Percentiles rank a stretch among this genome's conserved stretches.
Conservation (phyloP, 2,113 vertebrate species). For the Melospiza melodia region DNA sequence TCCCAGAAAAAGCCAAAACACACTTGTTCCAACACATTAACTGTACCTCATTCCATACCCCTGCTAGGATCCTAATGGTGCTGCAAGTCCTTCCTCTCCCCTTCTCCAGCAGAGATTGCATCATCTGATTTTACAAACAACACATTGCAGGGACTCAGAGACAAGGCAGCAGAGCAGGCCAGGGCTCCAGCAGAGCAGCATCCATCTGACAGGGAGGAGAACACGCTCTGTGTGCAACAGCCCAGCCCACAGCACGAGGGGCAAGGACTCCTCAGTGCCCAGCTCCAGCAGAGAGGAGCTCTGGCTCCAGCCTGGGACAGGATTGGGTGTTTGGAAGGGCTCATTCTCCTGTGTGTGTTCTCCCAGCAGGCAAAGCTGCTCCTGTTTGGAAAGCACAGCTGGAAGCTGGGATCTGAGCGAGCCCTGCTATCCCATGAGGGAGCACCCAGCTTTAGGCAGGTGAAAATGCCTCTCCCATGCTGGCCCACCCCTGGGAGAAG, state of each 20-base stretch:
- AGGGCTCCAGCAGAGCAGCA: constrained; percentile 73
- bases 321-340: background rate
- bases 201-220: constrained; percentile 58
- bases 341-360: background rate
- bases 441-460: constrained; percentile 48
- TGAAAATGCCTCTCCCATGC: background rate
- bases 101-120: constrained; percentile 59
- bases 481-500: constrained; percentile 20
- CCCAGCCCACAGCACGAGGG: constrained; percentile 12
- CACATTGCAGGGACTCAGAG: constrained; percentile 59
- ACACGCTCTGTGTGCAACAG: background rate
- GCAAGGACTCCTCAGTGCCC: background rate
- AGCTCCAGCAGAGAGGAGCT: background rate
- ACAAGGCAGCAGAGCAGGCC: constrained; percentile 59
- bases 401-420: background rate
- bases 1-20: constrained; percentile 62
- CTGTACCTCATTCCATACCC: constrained; percentile 63
- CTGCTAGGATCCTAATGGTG: constrained; percentile 55
- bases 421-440: constrained; percentile 20
- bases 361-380: constrained; percentile 12
- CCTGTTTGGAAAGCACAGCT: constrained; percentile 9
- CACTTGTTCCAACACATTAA: constrained; percentile 68
- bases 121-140: constrained; percentile 52
- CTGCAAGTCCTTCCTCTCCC: constrained; percentile 53
- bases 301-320: background rate